Evolutionary conservation across 37 sponge, comb jelly and placozoan genomes (phyloP), one percentile per base, ranked within the genome.

Genomic region (Haliclona indistincta): DNA sequence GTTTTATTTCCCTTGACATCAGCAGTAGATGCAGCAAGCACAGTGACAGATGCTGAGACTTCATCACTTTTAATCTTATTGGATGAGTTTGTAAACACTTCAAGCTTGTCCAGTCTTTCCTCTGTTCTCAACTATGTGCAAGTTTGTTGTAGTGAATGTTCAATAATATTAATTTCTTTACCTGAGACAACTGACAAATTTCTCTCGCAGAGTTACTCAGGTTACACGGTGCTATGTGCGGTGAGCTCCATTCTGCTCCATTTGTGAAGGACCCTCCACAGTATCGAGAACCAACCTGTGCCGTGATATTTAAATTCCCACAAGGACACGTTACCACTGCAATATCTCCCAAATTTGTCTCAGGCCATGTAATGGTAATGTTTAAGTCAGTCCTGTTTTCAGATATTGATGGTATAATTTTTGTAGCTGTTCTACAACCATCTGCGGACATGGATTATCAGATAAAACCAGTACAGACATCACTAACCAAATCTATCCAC

Each of bases 251-350:
- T 38, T 30, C 23, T 51, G 64, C 81, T 64, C 81, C 77, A 76
- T n/a, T 41, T 3, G 34, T 38, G 61, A 75, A 87, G 38, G 69
- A 36, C 29, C 88, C 88, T 19, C 39, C 71, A 76, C 88, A 87
- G 34, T 28, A 38, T 26, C 88, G 51, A 11, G n/a, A n/a, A n/a
- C n/a, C n/a, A n/a, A n/a, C n/a, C 38, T 25, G 10, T 34, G 49
- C 13, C 3, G 54, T 17, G 15, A 5, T 15, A n/a, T 45, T 54
- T 2, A 20, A 34, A 4, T n/a, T n/a, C n/a, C 69, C 72, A 70
- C 88, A 87, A 23, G 81, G 88, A 76, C 88, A 87, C 7, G 28
- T 19, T 15, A 43, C 8, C 33, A 10, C 29, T 30, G 56, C 53
- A 20, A 70, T 32, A 5, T 28, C 77, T 13, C 88, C 81, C 29